phyloP scores from a whole-genome alignment of 1,140 invertebrate genomes.

The Drosophila santomea region DNA sequence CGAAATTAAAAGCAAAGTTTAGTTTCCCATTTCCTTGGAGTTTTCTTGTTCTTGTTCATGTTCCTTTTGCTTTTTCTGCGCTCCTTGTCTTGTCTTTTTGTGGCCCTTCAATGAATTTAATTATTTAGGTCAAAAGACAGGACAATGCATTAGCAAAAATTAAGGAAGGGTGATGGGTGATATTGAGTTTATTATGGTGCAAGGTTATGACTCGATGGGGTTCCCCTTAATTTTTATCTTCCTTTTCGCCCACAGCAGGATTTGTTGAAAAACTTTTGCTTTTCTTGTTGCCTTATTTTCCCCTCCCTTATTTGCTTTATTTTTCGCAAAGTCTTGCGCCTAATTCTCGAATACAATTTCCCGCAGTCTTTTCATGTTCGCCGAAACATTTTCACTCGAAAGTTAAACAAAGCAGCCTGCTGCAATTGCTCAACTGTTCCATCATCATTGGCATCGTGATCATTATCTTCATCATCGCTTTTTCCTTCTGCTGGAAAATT shows the following conservation, averaged over 20 bases:
- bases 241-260: constrained; percentile 20
- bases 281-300: constrained; percentile 30
- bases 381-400: constrained; percentile 31
- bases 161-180: constrained; percentile 17
- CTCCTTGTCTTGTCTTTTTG: constrained; percentile 13
- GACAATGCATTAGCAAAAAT: constrained; percentile 61
- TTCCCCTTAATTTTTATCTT: constrained; percentile 11
- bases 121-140: constrained; percentile 79
- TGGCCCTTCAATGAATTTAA: constrained; percentile 67
- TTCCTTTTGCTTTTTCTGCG: too few species aligned
- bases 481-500: constrained; percentile 47
- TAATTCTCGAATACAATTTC: constrained; percentile 62
- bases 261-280: constrained; percentile 61
- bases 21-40: neutral
- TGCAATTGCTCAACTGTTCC: constrained; percentile 64
- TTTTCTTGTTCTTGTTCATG: neutral
- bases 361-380: constrained; percentile 41
- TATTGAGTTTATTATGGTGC: constrained; percentile 69
- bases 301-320: constrained; percentile 69
- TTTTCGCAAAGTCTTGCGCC: constrained; percentile 68
- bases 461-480: neutral
- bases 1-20: constrained; percentile 68
- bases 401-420: constrained; percentile 69
- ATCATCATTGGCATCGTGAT: constrained; percentile 22
- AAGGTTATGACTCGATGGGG: constrained; percentile 28